Conservation (phyloP, 2,797 vertebrate species). For the Coregonus suidteri region DNA sequence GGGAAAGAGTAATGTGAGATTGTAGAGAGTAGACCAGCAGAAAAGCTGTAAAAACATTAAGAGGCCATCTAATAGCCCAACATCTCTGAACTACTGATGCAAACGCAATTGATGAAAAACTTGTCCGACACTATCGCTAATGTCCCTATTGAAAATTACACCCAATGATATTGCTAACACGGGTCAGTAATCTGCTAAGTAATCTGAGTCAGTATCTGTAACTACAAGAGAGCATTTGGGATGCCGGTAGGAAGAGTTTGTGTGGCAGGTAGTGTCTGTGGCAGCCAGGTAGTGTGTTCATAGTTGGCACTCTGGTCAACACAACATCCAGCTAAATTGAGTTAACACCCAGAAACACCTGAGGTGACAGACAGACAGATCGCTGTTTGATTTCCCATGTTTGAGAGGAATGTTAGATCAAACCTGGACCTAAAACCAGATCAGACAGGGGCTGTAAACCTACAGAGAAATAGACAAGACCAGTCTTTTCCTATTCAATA, state of each 20-base stretch:
- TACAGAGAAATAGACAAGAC: neutral
- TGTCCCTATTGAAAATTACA: neutral
- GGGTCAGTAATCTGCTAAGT: neutral
- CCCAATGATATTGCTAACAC: neutral
- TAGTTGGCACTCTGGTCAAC: neutral
- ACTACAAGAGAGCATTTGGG: neutral
- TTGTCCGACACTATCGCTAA: neutral
- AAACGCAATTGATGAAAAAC: neutral
- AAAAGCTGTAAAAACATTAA: neutral
- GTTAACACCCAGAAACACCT: neutral
- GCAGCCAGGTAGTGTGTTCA: neutral
- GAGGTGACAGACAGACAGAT: neutral
- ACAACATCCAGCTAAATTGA: neutral
- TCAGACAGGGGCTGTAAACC: neutral
- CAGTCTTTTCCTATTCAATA: neutral
- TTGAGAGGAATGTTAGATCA: neutral
- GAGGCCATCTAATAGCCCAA: neutral
- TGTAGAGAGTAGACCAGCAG: neutral
- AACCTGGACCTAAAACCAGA: neutral
- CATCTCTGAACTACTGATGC: neutral
- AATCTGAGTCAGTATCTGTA: neutral
- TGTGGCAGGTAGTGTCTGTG: slow-evolving; percentile 6
- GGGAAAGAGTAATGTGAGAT: neutral
- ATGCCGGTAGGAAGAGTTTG: neutral
- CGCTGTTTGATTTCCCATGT: neutral